Evolutionary conservation across 2,797 vertebrate genomes (phyloP), one percentile per base, ranked within the genome.

Genomic region (Pelobates cultripes): DNA sequence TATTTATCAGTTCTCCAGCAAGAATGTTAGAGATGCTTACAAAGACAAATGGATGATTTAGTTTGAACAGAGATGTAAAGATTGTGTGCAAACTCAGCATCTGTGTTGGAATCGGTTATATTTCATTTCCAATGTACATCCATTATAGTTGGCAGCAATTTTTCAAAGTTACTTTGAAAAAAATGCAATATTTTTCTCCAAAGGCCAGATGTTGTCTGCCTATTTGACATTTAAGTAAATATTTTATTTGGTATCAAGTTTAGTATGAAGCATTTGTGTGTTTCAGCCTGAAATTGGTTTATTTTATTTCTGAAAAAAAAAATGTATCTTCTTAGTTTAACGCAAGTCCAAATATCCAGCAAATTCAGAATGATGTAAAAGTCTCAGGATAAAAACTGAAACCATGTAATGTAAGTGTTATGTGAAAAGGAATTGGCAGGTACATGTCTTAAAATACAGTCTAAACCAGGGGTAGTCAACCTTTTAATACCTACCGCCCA

Each of bases 91-190:
- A 14, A 15, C 41, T 70, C 68, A 70, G 68, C 68, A 70, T 68
- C 70, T 73, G n/a, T n/a, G 55, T 47, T 41, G 4, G 12, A 40
- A 73, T 73, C 45, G 47, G 53, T n/a, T 74, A 74, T 43, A 74
- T 74, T 74, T 60, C 72, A 53, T 53, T 74, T 74, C 42, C 72
- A 74, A 43, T 43, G 9, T 74, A 12, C 41, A 74, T 61, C 72
- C 51, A 60, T 74, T 41, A 74, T 43, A 60, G 72, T 60, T 40
- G 12, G 72, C 53, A 43, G 55, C 40, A 14, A 60, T 43, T 15
- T 74, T 74, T 74, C 43, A 70, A 44, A 12, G 40, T 4, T 67
- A 6, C n/a, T 17, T 8, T 6, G 5, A 51, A 66, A 66, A 66
- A 66, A 17, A 3, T 0, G 2, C 7, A 28, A 2, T 6, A 51